phyloP scores from a whole-genome alignment of 2,888 invertebrate species.

The Psococerastis gibbosa region DNA sequence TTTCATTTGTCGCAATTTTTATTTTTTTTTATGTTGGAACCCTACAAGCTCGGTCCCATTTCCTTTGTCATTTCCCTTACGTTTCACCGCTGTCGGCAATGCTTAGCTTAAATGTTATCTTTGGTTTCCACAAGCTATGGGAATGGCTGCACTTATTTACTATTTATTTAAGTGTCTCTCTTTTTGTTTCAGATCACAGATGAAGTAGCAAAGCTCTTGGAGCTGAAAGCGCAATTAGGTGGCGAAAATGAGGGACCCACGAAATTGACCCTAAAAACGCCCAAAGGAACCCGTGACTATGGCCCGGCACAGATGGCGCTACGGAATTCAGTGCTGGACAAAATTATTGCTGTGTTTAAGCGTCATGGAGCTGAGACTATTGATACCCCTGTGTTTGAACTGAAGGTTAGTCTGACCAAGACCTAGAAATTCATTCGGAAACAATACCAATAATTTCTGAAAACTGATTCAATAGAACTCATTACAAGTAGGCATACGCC shows the following conservation, averaged over 20 bases:
- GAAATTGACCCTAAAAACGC: conserved; percentile 74
- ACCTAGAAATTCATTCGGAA: too few species aligned
- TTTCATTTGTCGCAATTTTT: too few species aligned
- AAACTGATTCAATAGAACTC: too few species aligned
- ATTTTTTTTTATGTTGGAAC: too few species aligned
- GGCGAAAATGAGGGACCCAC: conserved; percentile 35
- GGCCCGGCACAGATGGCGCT: conserved; percentile 89
- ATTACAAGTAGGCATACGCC: too few species aligned
- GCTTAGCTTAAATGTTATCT: too few species aligned
- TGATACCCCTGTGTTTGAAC: conserved; percentile 94
- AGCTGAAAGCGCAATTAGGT: conserved; percentile 53
- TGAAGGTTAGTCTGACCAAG: too few species aligned
- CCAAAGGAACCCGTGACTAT: conserved; percentile 91
- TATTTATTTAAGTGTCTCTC: conserved; percentile 15
- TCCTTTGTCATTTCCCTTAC: too few species aligned
- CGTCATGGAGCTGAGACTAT: conserved; percentile 95
- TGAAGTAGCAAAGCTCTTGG: conserved; percentile 63
- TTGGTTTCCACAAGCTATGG: neutral
- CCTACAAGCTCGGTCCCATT: too few species aligned
- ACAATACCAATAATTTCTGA: too few species aligned
- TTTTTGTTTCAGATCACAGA: conserved; percentile 50
- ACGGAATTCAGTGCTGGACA: conserved; percentile 64
- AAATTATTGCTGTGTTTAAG: conserved; percentile 78
- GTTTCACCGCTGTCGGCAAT: too few species aligned
- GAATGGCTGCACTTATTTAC: conserved; percentile 18